Percentiles rank a stretch among this genome's conserved stretches.
Evolutionary conservation across 1,140 invertebrate species (phyloP).

Genomic region (Hylaeus volcanicus): DNA sequence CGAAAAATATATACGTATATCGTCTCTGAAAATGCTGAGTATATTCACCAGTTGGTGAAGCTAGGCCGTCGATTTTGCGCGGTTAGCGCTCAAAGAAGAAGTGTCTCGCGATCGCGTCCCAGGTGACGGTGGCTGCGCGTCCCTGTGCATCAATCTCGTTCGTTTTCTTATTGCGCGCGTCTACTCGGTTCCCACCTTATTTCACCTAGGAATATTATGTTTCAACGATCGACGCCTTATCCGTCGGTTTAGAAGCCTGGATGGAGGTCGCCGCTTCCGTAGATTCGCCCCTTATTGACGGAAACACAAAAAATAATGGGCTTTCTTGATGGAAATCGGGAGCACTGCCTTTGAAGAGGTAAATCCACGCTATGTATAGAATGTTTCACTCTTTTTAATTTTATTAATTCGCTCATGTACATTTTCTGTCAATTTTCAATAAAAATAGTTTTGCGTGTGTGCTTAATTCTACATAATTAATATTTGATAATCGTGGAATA

Average conservation of each 20-base stretch:
- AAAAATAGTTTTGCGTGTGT: no score
- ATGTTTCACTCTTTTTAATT: no score
- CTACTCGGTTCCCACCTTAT: background rate
- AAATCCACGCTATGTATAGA: no score
- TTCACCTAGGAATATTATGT: background rate
- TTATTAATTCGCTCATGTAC: no score
- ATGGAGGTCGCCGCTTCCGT: background rate
- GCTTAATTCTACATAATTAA: no score
- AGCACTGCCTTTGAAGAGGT: no score
- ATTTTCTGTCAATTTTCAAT: no score
- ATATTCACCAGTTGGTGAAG: background rate
- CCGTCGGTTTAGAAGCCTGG: background rate
- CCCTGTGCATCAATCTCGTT: background rate
- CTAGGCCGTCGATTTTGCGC: background rate
- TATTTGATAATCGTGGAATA: no score
- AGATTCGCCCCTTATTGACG: background rate
- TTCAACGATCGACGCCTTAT: background rate
- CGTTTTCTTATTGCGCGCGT: conserved; percentile 8
- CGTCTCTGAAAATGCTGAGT: no score
- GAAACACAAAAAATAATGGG: conserved; percentile 10
- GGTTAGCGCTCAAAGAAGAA: background rate
- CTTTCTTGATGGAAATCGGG: background rate
- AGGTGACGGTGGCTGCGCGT: background rate
- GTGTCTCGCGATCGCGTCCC: background rate
- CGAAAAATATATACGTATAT: no score